Evolutionary conservation across 2,113 vertebrate species (phyloP), one percentile per base, ranked within the genome.

Genomic region (Hassar affinis): DNA sequence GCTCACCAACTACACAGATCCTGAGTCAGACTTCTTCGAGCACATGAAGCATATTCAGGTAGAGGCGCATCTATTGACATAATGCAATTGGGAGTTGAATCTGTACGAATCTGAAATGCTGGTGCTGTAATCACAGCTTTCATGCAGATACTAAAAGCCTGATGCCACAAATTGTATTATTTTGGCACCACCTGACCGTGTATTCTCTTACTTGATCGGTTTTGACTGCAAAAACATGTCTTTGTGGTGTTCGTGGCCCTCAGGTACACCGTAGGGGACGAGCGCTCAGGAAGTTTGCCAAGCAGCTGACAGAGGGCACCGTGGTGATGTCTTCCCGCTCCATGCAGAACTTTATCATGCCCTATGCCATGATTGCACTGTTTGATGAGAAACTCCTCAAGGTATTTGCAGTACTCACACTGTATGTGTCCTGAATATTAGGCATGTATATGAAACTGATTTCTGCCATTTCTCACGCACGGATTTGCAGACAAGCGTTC

Each of bases 31-130:
- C 92, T 99, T 99, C 93, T 99, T 99, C 81, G 97, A 99, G 90
- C 97, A 99, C 88, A 98, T 98, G 97, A 98, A 98, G 85, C 98
- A 99, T 89, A 99, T 99, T 88, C 98, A 99, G 97, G 98, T 99
- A 89, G 85, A 71, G 2, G 22, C 56, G n/a, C 10, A 12, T 3
- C 9, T 68, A 20, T 66, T 38, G 33, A 20, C 15, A 68, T 38
- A 68, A 38, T 35, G 7, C 7, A 68, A 2, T 64, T 17, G 2
- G 5, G n/a, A 62, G 15, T 7, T n/a, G 25, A 56, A 56, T 56
- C 52, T 20, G 54, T n/a, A 33, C 14, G 17, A 64, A 33, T 33
- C 9, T 59, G 25, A 59, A 59, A n/a, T 27, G 20, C 54, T 57
- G 57, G 3, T n/a, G 25, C 61, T 64, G 12, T 64, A 22, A 22